Evolutionary conservation across 2,888 invertebrate genomes (phyloP), one percentile per base, ranked within the genome.

Genomic region (Augochlorella aurata): DNA sequence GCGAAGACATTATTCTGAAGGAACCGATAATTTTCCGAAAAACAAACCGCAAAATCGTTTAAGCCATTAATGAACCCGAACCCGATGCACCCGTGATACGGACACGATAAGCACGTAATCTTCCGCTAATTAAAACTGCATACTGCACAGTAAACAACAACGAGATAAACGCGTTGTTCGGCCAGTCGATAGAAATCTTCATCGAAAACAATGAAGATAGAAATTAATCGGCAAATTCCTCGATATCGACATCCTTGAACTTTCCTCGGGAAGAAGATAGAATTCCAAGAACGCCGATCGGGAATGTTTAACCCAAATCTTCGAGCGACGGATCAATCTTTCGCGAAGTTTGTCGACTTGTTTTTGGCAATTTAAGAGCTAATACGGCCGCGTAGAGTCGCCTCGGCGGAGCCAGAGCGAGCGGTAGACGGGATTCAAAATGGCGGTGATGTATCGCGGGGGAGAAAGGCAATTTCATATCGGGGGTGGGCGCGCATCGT

Each of bases 381-480:
- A 38, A 63, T 63, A 38, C 18, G 38, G 10, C 5, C 38, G 18
- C 1, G 44, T n/a, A 8, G 54, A 54, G 66, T 38, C 44, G 50
- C 45, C n/a, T n/a, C 12, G 16, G 2, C 9, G 29, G 9, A 61
- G 44, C 24, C 45, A 16, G 52, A n/a, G 38, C 21, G 45, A 47
- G 24, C 45, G 24, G 44, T n/a, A 58, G 58, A 61, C 47, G 45
- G 45, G 50, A 66, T 24, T 21, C 24, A 67, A 66, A 44, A 47
- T 16, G 21, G 54, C 63, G 66, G 49, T 66, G 50, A 58, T 75
- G n/a, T 65, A 82, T 78, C 61, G 29, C 74, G 52, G 8, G 14
- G 63, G 80, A 83, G 78, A 74, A 70, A 76, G 83, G 74, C 73
- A 81, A 83, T 81, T 68, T 74, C 65, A 65, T 65, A 76, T 76